These are phyloP conservation scores for Caenorhabditis afra DNA, from an alignment of 2,888 invertebrate species.

Conservation along the genomic window DNA sequence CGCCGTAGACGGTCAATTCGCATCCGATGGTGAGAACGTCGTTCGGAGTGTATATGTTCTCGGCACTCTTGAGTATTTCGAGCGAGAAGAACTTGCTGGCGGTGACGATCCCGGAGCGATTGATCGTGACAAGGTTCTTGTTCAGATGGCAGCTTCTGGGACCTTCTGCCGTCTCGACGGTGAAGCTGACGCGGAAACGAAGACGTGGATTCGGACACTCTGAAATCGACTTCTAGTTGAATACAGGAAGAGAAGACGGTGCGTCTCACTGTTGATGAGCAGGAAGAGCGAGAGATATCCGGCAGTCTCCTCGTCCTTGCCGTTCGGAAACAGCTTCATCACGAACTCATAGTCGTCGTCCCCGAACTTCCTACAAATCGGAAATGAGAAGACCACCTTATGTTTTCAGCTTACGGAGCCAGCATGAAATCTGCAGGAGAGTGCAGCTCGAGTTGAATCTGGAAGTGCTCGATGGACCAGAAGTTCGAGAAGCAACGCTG, in stretches of 20 bases:
- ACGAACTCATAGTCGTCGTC: slow-evolving; percentile 65
- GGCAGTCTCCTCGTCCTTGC: slow-evolving; percentile 73
- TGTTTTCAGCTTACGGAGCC: slow-evolving; percentile 52
- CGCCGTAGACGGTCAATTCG: slow-evolving; percentile 68
- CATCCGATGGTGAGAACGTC: slow-evolving; percentile 65
- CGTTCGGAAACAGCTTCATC: slow-evolving; percentile 71
- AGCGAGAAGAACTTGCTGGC: slow-evolving; percentile 72
- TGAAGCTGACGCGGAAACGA: slow-evolving; percentile 72
- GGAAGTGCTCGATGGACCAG: slow-evolving; percentile 65
- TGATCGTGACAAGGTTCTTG: slow-evolving; percentile 72
- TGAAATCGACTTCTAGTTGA: slow-evolving; percentile 4
- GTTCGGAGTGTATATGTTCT: slow-evolving; percentile 57
- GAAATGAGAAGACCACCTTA: not conserved
- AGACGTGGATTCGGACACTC: slow-evolving; percentile 68
- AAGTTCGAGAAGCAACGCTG: slow-evolving; percentile 37
- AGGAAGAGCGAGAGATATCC: slow-evolving; percentile 71
- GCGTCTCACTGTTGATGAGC: slow-evolving; percentile 65
- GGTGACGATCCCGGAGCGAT: slow-evolving; percentile 74
- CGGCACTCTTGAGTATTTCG: slow-evolving; percentile 64
- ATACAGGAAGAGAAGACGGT: too few species aligned
- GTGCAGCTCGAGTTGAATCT: slow-evolving; percentile 63
- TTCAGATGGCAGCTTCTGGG: slow-evolving; percentile 72
- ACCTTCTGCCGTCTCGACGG: slow-evolving; percentile 72
- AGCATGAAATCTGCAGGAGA: slow-evolving; percentile 53
- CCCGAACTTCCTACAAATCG: slow-evolving; percentile 63